A percentile compares a stretch with the other conserved stretches of the same genome.
These are phyloP conservation scores for Empidonax alnorum DNA, from an alignment of 2,113 vertebrate species.

Conservation along the genomic window DNA sequence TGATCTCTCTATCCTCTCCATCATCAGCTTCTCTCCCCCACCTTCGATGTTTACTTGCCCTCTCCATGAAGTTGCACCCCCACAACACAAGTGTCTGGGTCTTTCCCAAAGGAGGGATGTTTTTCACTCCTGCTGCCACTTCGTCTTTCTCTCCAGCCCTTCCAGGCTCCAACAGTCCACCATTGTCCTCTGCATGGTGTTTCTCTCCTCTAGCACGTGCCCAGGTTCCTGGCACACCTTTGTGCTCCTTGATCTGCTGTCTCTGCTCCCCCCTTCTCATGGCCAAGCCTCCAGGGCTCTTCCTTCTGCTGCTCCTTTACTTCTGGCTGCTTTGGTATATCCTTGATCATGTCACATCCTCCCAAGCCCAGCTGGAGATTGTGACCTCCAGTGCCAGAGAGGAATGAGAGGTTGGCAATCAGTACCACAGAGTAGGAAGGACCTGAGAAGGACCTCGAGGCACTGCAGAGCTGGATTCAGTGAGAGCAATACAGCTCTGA, in stretches of 20 bases:
- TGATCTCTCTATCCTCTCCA: rapidly evolving
- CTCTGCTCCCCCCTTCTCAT: not conserved
- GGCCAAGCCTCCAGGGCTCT: not conserved
- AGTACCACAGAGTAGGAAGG: not conserved
- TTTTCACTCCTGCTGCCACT: not conserved
- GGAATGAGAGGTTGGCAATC: not conserved
- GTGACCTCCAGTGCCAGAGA: not conserved
- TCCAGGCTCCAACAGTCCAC: not conserved
- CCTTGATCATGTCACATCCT: not conserved
- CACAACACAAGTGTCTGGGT: not conserved
- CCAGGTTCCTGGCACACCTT: not conserved
- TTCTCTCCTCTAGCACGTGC: not conserved
- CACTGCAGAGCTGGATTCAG: not conserved
- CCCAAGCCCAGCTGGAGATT: not conserved
- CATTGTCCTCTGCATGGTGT: not conserved
- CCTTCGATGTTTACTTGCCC: rapidly evolving
- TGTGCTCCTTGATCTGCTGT: not conserved
- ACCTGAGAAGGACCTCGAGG: not conserved
- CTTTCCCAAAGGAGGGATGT: not conserved
- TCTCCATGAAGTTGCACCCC: not conserved
- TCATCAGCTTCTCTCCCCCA: not conserved
- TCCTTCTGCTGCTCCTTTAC: not conserved
- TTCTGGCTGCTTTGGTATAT: not conserved
- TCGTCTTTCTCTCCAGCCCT: not conserved
- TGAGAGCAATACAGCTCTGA: not conserved